Evolutionary conservation across 1,140 invertebrate species (phyloP), one percentile per base, ranked within the genome.

Genomic region (Aplysia californica): DNA sequence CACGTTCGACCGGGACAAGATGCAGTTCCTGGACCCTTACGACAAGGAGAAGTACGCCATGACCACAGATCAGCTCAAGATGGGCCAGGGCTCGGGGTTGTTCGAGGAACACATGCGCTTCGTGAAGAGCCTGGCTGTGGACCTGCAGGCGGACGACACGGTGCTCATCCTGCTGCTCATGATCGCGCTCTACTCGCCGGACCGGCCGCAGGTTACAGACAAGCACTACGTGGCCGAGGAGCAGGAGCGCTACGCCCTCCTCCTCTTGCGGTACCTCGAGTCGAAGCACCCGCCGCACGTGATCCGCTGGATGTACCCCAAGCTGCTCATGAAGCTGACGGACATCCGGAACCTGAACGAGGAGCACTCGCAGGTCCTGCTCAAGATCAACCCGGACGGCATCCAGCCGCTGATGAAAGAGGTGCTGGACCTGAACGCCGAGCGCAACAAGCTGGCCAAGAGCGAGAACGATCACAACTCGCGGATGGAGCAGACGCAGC

Each of bases 321-420:
- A 91, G 80, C 85, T 92, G 61, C 84, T 92, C n/a, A 89, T 91
- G 81, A 91, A 91, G 79, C 82, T 92, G 39, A 88, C 90, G 20
- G 91, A 92, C 84, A 88, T 92, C 73, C 87, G 91, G 31, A 91
- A 92, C 81, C 84, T 92, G 64, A 91, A 91, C 75, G 91, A 92
- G 80, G 88, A 90, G 59, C 91, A 92, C 79, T 91, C 90, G 3
- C 90, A 91, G 69, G 86, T 92, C 21, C 85, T 90, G 36, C 83
- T 92, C 59, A 88, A 87, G 78, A 85, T 90, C 58, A 90, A 89
- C 77, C 87, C 88, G 2, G 88, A 90, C 64, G 86, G 87, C 35
- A 88, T 90, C 69, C 88, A 89, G 82, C 89, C 89, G 2, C 80
- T 90, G 39, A 90, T 90, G 89, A 89, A 89, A 75, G 89, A 90